phyloP scores from a whole-genome alignment of 2,888 invertebrate genomes.

The Synanthedon vespiformis region DNA sequence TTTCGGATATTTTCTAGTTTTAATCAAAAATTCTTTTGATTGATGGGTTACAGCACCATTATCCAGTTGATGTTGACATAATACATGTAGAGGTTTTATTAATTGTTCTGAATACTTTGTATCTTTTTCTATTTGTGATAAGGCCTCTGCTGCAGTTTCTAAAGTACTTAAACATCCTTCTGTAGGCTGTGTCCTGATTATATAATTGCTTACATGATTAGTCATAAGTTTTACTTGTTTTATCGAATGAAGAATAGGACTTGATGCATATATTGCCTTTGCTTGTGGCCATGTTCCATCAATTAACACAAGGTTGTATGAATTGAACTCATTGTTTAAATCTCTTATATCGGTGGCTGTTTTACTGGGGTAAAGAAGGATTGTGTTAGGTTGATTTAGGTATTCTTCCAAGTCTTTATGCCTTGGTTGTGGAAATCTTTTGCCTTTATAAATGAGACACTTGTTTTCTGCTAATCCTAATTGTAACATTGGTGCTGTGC shows the following conservation, averaged over 20 bases:
- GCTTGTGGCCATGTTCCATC: slow-evolving; percentile 98
- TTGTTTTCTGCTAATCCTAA: slow-evolving; percentile 79
- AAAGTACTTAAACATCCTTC: slow-evolving; percentile 92
- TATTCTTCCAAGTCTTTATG: slow-evolving; percentile 76
- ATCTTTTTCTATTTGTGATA: slow-evolving; percentile 81
- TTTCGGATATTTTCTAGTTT: slow-evolving; percentile 83
- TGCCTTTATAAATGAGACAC: slow-evolving; percentile 85
- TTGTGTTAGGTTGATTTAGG: slow-evolving; percentile 74
- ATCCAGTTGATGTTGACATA: slow-evolving; percentile 88
- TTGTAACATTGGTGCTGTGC: slow-evolving; percentile 91
- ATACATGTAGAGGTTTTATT: slow-evolving; percentile 81
- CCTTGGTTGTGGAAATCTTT: slow-evolving; percentile 81
- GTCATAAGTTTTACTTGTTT: slow-evolving; percentile 85
- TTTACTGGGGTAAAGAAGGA: slow-evolving; percentile 85
- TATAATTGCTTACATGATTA: slow-evolving; percentile 83
- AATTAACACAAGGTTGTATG: slow-evolving; percentile 84
- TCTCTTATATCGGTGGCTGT: slow-evolving; percentile 77
- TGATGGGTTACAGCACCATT: slow-evolving; percentile 95
- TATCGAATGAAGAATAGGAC: slow-evolving; percentile 78
- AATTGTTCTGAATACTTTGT: slow-evolving; percentile 74
- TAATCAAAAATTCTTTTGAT: slow-evolving; percentile 89
- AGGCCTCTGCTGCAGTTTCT: slow-evolving; percentile 85
- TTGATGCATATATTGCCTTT: slow-evolving; percentile 89
- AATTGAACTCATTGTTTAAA: slow-evolving; percentile 46
- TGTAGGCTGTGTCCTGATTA: slow-evolving; percentile 93